Conservation (phyloP, 2,113 vertebrate species). For the Eretmochelys imbricata region DNA sequence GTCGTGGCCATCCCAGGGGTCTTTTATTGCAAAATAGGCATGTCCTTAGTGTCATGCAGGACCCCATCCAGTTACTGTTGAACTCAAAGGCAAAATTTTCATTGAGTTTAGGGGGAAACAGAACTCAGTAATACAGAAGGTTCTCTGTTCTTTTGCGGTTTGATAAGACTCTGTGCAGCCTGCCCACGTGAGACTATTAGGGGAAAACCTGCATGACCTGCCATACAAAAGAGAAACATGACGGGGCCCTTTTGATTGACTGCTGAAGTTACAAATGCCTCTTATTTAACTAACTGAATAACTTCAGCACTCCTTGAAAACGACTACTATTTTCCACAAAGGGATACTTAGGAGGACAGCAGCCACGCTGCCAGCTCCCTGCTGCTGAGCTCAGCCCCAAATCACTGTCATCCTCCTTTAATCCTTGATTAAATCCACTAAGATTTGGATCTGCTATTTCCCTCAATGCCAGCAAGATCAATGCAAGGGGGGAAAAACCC, state of each 20-base stretch:
- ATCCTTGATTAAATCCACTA: slow-evolving; percentile 48
- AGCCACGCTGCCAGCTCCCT: slow-evolving; percentile 20
- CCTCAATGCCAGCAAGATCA: slow-evolving; percentile 57
- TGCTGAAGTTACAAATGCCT: not conserved
- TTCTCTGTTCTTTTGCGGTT: not conserved
- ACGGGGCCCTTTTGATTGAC: not conserved
- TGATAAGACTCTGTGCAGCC: not conserved
- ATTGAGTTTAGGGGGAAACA: not conserved
- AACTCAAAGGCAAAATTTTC: not conserved
- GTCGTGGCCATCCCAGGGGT: not conserved
- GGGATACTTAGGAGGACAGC: not conserved
- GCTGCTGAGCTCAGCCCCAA: slow-evolving; percentile 29
- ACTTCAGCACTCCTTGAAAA: not conserved
- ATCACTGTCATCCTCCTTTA: too few relatives aligned
- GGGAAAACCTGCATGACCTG: not conserved
- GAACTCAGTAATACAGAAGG: not conserved
- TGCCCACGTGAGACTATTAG: not conserved
- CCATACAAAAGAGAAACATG: not conserved
- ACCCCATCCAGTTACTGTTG: not conserved
- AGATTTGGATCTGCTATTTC: slow-evolving; percentile 53
- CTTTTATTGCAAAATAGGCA: not conserved
- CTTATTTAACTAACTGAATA: slow-evolving; percentile 13
- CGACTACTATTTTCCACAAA: slow-evolving; percentile 25
- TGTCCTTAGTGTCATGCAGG: not conserved
- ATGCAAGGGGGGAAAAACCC: slow-evolving; percentile 21